Base-by-base conservation (phyloP, 2,113 vertebrate genomes). In the Catharus fuscescens region DNA sequence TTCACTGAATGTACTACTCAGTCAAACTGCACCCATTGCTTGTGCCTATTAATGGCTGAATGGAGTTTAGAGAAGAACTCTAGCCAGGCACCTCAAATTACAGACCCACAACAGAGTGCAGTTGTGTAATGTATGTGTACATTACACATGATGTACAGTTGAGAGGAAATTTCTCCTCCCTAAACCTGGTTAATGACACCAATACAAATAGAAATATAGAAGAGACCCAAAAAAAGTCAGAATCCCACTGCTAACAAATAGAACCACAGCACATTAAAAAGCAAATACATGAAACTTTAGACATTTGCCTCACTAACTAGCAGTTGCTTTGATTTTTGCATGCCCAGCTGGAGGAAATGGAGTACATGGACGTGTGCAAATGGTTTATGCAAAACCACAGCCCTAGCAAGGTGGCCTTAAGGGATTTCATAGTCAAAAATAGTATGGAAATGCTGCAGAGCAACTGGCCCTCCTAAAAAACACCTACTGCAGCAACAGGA, bases 131-230 rank as follows among this genome's bases (percentile, higher is more conserved):
- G 6, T 26, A 28, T 3, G 6, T 13, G 31, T n/a, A 47, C 18
- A 18, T 26, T 13, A 54, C 2, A 73, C 5, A 54, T 3, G 42
- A 53, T 0, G 0, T 5, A 52, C 6, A 77, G 17, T 23, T 69
- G 31, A 45, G 14, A 80, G 47, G 69, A 89, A 73, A 80, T 24
- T 25, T 82, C 53, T 86, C 23, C 62, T 72, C 57, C 60, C 67
- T 69, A 54, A 62, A 18, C 6, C 6, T 38, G 32, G 12, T 6
- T 85, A n/a, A 53, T 28, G 38, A 70, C 19, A 69, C 7, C 24
- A 56, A 40, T 44, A 70, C 18, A 80, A 69, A 18, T 13, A n/a
- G 47, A 25, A 60, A 5, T 10, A 86, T 0, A 67, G 26, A 67
- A 80, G 29, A 80, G n/a, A n/a, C 9, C 10, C 69, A 83, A 45